Conservation (phyloP, 2,113 vertebrate genomes). For the Columba janthina region DNA sequence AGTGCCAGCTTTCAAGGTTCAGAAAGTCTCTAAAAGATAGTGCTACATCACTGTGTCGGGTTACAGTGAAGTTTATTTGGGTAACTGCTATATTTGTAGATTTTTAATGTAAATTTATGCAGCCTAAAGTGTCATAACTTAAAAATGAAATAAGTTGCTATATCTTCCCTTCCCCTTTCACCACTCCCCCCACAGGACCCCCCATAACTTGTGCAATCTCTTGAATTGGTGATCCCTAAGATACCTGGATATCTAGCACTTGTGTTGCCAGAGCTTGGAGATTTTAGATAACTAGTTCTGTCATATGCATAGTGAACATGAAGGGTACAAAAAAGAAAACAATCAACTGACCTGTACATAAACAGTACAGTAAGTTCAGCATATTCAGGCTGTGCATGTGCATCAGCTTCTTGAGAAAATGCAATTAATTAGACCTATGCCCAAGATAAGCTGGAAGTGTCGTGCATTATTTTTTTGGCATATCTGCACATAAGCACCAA, state of each 20-base stretch:
- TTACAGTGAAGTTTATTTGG: neutral
- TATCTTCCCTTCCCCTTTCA: neutral
- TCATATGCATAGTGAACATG: accelerated
- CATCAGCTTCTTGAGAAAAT: neutral
- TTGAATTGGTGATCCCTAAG: neutral
- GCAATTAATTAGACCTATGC: neutral
- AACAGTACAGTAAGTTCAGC: neutral
- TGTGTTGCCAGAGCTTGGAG: neutral
- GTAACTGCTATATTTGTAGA: neutral
- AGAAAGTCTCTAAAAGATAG: neutral
- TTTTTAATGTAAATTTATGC: neutral
- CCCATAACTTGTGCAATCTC: neutral
- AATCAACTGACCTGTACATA: neutral
- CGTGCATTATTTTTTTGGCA: neutral
- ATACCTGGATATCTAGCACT: neutral
- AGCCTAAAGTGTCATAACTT: too few species aligned
- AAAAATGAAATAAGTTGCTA: neutral
- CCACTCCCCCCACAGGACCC: too few species aligned
- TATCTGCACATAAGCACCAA: neutral
- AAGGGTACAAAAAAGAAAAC: too few species aligned
- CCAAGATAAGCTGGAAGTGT: neutral
- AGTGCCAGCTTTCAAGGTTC: neutral
- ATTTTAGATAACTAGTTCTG: neutral
- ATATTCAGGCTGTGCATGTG: neutral
- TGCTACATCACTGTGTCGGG: neutral